Conservation (phyloP, 2,888 invertebrate species). For the Periphyllus acericola region DNA sequence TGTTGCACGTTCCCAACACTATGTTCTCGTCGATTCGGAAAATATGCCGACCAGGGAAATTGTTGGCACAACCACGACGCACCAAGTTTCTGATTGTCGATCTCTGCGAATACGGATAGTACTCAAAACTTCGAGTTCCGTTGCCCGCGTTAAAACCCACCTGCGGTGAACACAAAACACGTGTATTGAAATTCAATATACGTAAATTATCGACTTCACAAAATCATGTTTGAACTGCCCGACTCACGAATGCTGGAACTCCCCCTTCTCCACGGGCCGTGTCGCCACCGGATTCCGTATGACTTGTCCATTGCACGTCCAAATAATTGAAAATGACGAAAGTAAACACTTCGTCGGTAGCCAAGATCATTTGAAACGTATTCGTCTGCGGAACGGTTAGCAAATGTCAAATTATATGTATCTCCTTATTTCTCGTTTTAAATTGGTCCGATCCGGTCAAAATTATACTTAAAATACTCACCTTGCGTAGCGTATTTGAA, state of each 20-base stretch:
- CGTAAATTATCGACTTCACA: neutral
- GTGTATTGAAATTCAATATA: neutral
- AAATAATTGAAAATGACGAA: slow-evolving; percentile 96
- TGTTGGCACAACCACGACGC: slow-evolving; percentile 86
- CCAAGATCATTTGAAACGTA: slow-evolving; percentile 93
- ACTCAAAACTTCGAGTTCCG: slow-evolving; percentile 88
- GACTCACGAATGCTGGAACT: slow-evolving; percentile 84
- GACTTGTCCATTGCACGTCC: slow-evolving; percentile 88
- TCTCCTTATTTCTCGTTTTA: no score
- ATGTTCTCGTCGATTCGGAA: slow-evolving; percentile 96
- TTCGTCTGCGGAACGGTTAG: slow-evolving; percentile 78
- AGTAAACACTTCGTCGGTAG: slow-evolving; percentile 92
- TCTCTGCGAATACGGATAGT: slow-evolving; percentile 88
- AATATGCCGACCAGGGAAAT: slow-evolving; percentile 89
- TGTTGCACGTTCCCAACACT: slow-evolving; percentile 91
- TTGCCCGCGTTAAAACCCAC: slow-evolving; percentile 97
- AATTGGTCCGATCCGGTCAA: no score
- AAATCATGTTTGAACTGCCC: neutral
- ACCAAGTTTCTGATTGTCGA: slow-evolving; percentile 85
- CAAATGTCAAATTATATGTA: slow-evolving; percentile 38
- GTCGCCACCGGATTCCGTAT: slow-evolving; percentile 91
- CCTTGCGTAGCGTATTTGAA: no score
- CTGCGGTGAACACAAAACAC: slow-evolving; percentile 69
- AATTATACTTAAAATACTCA: no score
- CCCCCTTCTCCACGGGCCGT: slow-evolving; percentile 88